Base-by-base conservation (phyloP, 2,113 vertebrate genomes). In the Petrocephalus zakoni region DNA sequence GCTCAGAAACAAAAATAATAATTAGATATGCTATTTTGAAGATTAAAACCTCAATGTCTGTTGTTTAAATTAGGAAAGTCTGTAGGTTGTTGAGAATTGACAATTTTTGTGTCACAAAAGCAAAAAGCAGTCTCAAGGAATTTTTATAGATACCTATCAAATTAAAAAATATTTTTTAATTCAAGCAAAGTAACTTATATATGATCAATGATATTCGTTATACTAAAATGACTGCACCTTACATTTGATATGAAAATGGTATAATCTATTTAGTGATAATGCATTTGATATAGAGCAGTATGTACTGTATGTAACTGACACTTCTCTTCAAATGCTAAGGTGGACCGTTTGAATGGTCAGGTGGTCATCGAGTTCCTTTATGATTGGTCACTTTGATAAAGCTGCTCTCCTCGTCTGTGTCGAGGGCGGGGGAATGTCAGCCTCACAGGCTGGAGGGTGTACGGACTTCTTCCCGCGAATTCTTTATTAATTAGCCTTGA, bases 161-260 rank as follows among this genome's bases (percentile, higher is more conserved):
- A 49, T 85, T 85, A 22, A 85, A 85, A 52, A 84, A 29, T 85
- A 85, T 85, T 85, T 85, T 85, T 85, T 78, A 78, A 78, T 78
- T 78, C 72, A 37, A 78, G 34, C 34, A 78, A 78, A 52, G 51
- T 49, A 83, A 49, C 47, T 51, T 84, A 22, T 85, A 52, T 85
- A n/a, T 85, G n/a, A 51, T 85, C 42, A 51, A n/a, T 52, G 46
- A 85, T 85, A 52, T 52, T 85, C 82, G 11, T 15, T 52, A 25
- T 85, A 85, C 82, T 52, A 78, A 78, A 37, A 78, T 85, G 46
- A 49, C 82, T 51, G 82, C 82, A 85, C 82, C 82, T 85, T 85
- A 85, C 49, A 49, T 85, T 85, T 85, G 82, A 85, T 85, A 85
- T 85, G 82, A 85, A 49, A 49, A 49, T 85, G 29, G 72, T 78